Base-by-base conservation (phyloP, 2,113 vertebrate species). In the Pseudorasbora parva region DNA sequence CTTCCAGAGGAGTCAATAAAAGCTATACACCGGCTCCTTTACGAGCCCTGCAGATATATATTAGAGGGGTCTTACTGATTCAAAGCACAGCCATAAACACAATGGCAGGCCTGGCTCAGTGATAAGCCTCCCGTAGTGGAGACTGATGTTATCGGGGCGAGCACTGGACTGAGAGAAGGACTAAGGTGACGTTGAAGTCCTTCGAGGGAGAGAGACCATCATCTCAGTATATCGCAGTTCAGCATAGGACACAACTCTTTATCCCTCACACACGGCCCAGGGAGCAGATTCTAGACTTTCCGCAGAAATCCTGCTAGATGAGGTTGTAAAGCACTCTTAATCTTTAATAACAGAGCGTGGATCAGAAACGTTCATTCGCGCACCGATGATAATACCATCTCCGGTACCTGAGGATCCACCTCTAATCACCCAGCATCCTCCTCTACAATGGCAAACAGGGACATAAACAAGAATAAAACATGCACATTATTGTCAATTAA, bases 311-410 rank as follows among this genome's bases (percentile, higher is more conserved):
- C 88, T 82, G 71, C 86, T 49, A 69, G 88, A 82, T 86, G 88
- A 89, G 87, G 68, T 86, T 82, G 79, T 85, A 77, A 85, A 86
- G 75, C 64, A 41, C 81, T 84, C 85, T 89, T 88, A 90, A 90
- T 91, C 89, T 90, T 88, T 90, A 90, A 89, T 89, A 88, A 90
- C 85, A 73, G 82, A 68, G 66, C 75, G 82, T 85, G 87, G 88
- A 90, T 88, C 89, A 86, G 77, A 64, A 71, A 85, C 66, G 47
- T 71, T 86, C 86, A 85, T 86, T 90, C 87, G 89, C 86, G 87
- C 85, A 88, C 81, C 74, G 59, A 72, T 75, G 86, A 83, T 87
- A 88, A 89, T 87, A 72, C 82, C 49, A 41, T 86, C 81, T 75
- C 74, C 82, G 66, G 56, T 87, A 82, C 80, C 60, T 72, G 83